Evolutionary conservation across 2,888 invertebrate species (phyloP).

Genomic region (Melipona bicolor): DNA sequence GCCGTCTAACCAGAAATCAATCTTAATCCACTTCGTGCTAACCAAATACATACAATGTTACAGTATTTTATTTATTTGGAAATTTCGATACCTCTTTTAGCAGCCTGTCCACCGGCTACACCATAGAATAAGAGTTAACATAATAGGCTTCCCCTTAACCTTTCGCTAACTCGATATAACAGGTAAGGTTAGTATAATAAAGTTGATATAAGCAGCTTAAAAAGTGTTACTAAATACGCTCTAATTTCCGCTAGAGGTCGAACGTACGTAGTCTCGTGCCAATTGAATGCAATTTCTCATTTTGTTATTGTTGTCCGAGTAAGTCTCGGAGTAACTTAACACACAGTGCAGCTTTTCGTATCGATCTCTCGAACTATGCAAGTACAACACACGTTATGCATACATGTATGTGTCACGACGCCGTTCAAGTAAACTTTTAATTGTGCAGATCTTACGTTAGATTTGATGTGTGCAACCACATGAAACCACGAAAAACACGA

Average conservation of each 20-base stretch:
- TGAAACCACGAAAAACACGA: conserved; percentile 9
- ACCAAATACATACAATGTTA: background rate
- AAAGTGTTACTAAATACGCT: background rate
- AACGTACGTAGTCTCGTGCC: background rate
- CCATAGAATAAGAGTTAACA: conserved; percentile 1
- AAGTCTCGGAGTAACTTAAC: background rate
- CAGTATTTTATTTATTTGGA: background rate
- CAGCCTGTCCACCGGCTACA: background rate
- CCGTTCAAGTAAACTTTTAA: conserved; percentile 26
- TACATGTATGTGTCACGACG: background rate
- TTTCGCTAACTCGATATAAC: conserved; percentile 14
- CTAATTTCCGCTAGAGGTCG: conserved; percentile 1
- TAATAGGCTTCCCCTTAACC: conserved; percentile 20
- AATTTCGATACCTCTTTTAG: background rate
- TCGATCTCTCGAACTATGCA: background rate
- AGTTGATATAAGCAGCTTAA: conserved; percentile 22
- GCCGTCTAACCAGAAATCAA: conserved; percentile 11
- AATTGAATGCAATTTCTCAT: background rate
- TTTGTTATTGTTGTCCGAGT: background rate
- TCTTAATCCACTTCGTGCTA: conserved; percentile 36
- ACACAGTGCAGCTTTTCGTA: background rate
- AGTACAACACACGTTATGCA: background rate
- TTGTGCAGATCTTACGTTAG: conserved; percentile 21
- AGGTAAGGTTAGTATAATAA: conserved; percentile 23
- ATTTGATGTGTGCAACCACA: background rate